Conservation (phyloP, 2,113 vertebrate species). For the Peucedramus taeniatus region DNA sequence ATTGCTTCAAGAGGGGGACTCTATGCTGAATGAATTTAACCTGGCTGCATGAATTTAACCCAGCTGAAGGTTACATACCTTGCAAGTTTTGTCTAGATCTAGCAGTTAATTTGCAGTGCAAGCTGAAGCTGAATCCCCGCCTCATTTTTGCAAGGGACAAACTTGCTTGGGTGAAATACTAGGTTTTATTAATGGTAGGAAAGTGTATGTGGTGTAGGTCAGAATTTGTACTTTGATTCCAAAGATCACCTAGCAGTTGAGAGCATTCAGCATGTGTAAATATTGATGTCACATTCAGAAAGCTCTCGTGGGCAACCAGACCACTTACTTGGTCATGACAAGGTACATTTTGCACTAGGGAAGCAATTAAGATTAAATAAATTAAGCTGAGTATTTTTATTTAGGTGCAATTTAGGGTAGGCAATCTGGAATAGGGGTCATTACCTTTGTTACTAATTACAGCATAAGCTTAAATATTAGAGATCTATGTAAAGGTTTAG, state of each 20-base stretch:
- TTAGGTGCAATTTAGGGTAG: neutral
- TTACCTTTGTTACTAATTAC: neutral
- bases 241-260: neutral
- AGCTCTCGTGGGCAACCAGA: neutral
- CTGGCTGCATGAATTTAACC: neutral
- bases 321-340: neutral
- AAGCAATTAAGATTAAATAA: slow-evolving; percentile 8
- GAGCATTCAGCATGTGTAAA: neutral
- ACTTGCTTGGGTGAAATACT: neutral
- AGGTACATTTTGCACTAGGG: slow-evolving; percentile 17
- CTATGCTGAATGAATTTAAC: neutral
- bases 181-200: neutral
- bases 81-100: neutral
- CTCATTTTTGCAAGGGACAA: neutral
- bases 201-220: neutral
- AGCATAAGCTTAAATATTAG: neutral
- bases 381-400: neutral
- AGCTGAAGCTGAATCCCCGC: neutral
- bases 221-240: slow-evolving; percentile 39
- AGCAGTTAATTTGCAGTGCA: neutral
- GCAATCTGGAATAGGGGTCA: neutral
- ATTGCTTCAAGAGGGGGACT: neutral
- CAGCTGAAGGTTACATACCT: neutral
- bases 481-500: neutral
- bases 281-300: neutral